Evolutionary conservation across 2,113 vertebrate genomes (phyloP).

Genomic region (Oxygymnocypris stewartii): DNA sequence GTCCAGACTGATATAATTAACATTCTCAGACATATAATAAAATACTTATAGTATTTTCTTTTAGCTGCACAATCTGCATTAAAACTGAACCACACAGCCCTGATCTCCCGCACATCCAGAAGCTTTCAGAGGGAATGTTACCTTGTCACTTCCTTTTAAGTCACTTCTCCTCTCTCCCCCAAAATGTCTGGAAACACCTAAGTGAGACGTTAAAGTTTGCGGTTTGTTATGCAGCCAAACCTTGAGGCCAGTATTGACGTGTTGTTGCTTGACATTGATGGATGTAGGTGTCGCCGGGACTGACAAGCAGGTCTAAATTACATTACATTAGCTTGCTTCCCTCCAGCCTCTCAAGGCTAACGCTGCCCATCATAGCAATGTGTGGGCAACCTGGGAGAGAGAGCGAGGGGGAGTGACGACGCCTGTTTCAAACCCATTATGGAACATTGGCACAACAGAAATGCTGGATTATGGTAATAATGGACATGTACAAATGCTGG

Average conservation of each 20-base stretch:
- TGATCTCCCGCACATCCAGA: not conserved
- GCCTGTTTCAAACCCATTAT: not conserved
- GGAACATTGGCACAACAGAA: not conserved
- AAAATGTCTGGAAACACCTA: slow-evolving; percentile 65
- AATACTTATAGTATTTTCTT: no score
- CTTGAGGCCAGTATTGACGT: slow-evolving; percentile 70
- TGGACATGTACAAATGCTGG: not conserved
- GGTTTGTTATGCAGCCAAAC: slow-evolving; percentile 68
- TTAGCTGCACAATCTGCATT: not conserved
- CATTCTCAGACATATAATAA: no score
- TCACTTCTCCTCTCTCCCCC: slow-evolving; percentile 7
- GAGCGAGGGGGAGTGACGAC: slow-evolving; percentile 46
- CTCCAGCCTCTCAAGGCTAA: slow-evolving; percentile 67
- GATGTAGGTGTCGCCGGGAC: slow-evolving; percentile 71
- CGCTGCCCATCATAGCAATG: slow-evolving; percentile 55
- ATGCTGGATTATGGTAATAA: not conserved
- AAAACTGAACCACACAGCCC: not conserved
- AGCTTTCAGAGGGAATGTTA: slow-evolving; percentile 37
- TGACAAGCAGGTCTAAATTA: slow-evolving; percentile 73
- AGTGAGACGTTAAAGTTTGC: slow-evolving; percentile 62
- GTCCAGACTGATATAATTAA: not conserved
- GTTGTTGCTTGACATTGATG: slow-evolving; percentile 74
- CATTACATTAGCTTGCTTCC: slow-evolving; percentile 70
- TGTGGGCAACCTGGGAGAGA: slow-evolving; percentile 23
- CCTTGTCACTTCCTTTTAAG: slow-evolving; percentile 47